Percentiles rank a stretch among this genome's conserved stretches.
These are phyloP conservation scores for Phyllostomus discolor DNA, from an alignment of 2,113 vertebrate species.

Conservation along the genomic window DNA sequence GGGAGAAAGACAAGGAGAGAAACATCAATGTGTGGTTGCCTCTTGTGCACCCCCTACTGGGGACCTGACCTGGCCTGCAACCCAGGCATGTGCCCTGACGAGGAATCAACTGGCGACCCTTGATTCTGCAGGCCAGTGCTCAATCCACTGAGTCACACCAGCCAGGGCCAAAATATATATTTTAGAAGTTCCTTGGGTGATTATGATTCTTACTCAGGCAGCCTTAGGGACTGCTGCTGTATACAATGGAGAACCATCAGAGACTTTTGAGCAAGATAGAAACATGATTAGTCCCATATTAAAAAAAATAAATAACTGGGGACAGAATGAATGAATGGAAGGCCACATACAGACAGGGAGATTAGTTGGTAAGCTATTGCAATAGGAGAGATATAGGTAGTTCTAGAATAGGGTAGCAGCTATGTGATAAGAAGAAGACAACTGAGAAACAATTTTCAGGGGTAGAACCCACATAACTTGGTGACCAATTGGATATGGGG, in stretches of 20 bases:
- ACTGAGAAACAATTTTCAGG: constrained; percentile 11
- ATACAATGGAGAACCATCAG: background rate
- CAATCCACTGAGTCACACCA: too few relatives aligned
- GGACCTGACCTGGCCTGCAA: too few relatives aligned
- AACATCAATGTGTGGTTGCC: too few relatives aligned
- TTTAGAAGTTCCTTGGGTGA: background rate
- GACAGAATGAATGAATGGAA: background rate
- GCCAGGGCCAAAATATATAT: background rate
- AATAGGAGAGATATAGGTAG: background rate
- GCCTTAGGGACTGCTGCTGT: background rate
- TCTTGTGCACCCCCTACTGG: too few relatives aligned
- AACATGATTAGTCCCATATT: background rate
- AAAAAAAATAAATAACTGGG: background rate
- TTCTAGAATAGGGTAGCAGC: background rate
- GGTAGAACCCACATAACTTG: background rate
- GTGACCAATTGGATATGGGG: background rate
- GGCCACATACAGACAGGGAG: background rate
- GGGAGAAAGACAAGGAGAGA: too few relatives aligned
- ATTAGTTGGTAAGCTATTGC: background rate
- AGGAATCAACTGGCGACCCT: too few relatives aligned
- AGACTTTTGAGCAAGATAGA: background rate
- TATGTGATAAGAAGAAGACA: background rate
- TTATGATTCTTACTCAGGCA: background rate
- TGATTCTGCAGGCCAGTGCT: too few relatives aligned
- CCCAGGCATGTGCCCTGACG: too few relatives aligned